Conservation (phyloP, 2,113 vertebrate species). For the Chaetorhynchus papuensis region DNA sequence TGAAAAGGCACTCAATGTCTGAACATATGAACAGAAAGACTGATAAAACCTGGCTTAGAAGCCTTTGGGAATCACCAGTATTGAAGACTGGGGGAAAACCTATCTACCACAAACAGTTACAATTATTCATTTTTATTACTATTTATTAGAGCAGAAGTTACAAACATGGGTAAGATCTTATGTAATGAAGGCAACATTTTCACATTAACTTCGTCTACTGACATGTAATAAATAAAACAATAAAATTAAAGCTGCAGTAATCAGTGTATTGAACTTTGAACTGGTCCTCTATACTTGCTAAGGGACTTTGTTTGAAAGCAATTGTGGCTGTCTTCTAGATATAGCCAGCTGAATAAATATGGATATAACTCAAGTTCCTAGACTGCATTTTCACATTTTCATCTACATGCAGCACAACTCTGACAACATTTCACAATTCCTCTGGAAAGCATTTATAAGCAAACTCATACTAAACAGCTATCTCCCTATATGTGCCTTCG, state of each 20-base stretch:
- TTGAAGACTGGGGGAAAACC: background rate
- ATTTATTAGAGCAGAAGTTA: conserved; percentile 50
- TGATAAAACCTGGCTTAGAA: background rate
- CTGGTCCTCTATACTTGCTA: background rate
- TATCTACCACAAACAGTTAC: background rate
- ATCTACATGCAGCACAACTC: conserved; percentile 14
- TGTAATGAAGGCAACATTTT: conserved; percentile 6
- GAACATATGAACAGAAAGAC: background rate
- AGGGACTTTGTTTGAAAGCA: conserved; percentile 5
- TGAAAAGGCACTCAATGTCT: conserved; percentile 60
- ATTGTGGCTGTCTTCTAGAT: background rate
- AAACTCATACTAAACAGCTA: background rate
- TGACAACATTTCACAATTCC: conserved; percentile 1
- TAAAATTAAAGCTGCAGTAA: conserved; percentile 24
- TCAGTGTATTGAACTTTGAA: background rate
- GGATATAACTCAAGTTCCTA: background rate
- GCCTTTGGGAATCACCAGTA: background rate
- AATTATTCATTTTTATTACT: background rate
- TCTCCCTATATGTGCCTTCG: background rate
- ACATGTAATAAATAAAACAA: conserved; percentile 56
- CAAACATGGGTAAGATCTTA: background rate
- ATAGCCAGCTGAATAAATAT: background rate
- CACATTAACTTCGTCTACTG: background rate
- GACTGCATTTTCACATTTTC: background rate
- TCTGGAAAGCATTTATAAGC: background rate